Evolutionary conservation across 2,113 vertebrate species (phyloP).

Genomic region (Urocynchramus pylzowi): DNA sequence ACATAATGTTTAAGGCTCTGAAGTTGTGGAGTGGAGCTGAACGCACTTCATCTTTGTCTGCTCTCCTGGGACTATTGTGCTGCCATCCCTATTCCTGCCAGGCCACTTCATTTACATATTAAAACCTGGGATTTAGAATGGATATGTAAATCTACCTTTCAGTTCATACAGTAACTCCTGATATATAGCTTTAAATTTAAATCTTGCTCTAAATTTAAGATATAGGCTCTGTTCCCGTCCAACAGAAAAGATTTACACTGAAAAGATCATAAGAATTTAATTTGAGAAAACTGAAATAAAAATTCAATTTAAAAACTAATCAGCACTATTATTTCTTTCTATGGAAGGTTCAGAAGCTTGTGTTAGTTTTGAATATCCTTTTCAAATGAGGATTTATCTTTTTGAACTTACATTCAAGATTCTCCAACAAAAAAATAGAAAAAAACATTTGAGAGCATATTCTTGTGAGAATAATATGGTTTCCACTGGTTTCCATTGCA

Average conservation of each 20-base stretch:
- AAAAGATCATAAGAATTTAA: background rate
- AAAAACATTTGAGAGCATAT: background rate
- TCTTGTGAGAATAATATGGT: background rate
- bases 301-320: background rate
- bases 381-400: background rate
- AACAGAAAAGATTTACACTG: background rate
- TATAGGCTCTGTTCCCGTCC: background rate
- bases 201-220: background rate
- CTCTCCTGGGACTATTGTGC: background rate
- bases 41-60: background rate
- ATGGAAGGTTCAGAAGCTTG: background rate
- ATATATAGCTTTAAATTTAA: background rate
- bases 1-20: background rate
- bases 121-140: background rate
- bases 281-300: background rate
- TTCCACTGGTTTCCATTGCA: background rate
- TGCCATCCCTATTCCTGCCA: background rate
- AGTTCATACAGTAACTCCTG: background rate
- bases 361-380: background rate
- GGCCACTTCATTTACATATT: constrained; percentile 3
- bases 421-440: background rate
- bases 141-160: background rate
- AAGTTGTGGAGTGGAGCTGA: background rate
- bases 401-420: background rate
- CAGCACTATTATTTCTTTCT: background rate